Evolutionary conservation across 2,797 vertebrate species (phyloP).

Genomic region (Graptemys geographica): DNA sequence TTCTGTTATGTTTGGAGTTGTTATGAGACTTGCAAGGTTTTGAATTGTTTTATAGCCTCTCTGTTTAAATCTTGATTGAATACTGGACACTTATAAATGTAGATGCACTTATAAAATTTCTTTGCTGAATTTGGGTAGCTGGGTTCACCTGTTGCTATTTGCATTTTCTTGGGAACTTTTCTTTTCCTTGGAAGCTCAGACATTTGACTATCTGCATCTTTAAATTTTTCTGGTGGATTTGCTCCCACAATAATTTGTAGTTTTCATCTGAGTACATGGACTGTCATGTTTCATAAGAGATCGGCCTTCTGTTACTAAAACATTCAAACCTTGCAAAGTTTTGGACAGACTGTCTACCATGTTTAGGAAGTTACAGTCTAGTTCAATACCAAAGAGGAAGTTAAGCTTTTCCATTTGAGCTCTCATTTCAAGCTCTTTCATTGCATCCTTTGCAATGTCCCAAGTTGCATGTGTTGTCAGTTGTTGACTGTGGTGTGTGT

Average conservation of each 20-base stretch:
- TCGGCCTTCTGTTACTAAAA: not conserved
- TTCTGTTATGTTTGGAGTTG: not conserved
- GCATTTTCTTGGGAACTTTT: not conserved
- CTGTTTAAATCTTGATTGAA: not conserved
- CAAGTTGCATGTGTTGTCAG: not conserved
- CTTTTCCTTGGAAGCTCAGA: not conserved
- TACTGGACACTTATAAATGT: no score
- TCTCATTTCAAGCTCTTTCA: not conserved
- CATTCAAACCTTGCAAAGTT: not conserved
- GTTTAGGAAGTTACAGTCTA: not conserved
- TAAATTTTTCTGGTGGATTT: not conserved
- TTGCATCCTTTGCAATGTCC: not conserved
- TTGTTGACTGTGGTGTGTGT: no score
- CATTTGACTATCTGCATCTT: not conserved
- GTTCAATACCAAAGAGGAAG: not conserved
- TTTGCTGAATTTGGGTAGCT: not conserved
- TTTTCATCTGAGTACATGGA: not conserved
- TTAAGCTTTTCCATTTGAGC: not conserved
- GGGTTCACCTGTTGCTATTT: not conserved
- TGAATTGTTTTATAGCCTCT: not conserved
- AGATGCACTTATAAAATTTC: not conserved
- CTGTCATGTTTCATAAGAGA: not conserved
- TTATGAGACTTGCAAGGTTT: not conserved
- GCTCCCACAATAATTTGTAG: not conserved
- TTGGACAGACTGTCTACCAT: not conserved